Base-by-base conservation (phyloP, 2,888 invertebrate species). In the Orchesellides sinensis region DNA sequence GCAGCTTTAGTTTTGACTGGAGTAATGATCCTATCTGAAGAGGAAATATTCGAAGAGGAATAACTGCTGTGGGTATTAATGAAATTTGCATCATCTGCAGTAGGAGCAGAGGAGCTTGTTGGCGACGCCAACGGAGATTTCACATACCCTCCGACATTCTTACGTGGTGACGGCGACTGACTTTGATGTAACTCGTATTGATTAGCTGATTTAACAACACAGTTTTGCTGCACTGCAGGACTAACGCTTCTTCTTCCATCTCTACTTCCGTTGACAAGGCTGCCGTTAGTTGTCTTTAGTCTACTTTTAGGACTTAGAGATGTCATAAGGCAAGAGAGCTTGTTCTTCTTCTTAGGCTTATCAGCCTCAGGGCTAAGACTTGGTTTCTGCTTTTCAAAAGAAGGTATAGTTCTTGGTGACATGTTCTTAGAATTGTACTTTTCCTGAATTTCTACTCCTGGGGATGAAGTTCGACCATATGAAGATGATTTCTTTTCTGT, bases 1-100 rank as follows among this genome's bases (percentile, higher is more conserved):
- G 88, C 88, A 14, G 86, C 88, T 82, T 88, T 88, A 4, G 88
- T 88, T 65, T 77, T 81, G n/a, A 88, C 77, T 27, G 84, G 84
- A 35, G 84, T 80, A 12, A 45, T 74, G 4, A 77, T 70, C n/a
- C n/a, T n/a, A n/a, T n/a, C 29, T 49, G 79, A 32, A 5, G 21
- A 21, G 52, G 21, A n/a, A 17, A 17, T 21, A 21, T 6, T 21
- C 4, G 19, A 19, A 12, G 10, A 8, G 25, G 52, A 17, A 27
- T 47, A 29, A 27, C 27, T 6, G 19, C 19, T 52, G 17, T 47
- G 65, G 2, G 19, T 47, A 25, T 63, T 79, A 21, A 29, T 45
- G 10, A 47, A 54, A 8, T 47, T 73, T n/a, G 40, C 49, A n/a
- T 72, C 65, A 56, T 72, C 35, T 52, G 17, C 52, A 6, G 35